Percentiles rank a stretch among this genome's conserved stretches.
Conservation (phyloP, 2,113 vertebrate species). For the Vulpes lagopus region DNA sequence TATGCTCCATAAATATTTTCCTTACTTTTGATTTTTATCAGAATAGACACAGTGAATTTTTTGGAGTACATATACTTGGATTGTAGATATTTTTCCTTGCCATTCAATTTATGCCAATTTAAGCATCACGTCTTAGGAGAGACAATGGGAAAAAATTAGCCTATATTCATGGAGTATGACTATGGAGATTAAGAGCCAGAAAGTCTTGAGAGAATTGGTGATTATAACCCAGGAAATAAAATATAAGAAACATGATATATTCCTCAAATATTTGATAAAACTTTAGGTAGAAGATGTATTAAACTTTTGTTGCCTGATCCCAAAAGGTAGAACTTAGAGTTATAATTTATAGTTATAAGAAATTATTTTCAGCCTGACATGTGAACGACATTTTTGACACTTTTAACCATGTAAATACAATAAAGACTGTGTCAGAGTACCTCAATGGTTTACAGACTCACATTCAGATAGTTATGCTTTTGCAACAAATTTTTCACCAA, state of each 20-base stretch:
- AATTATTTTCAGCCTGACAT: background rate
- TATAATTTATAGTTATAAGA: background rate
- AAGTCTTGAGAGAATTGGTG: background rate
- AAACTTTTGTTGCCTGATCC: background rate
- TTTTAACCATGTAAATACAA: background rate
- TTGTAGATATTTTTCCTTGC: background rate
- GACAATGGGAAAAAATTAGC: background rate
- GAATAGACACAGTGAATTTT: background rate
- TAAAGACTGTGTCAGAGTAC: background rate
- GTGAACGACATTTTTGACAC: background rate
- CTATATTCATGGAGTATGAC: background rate
- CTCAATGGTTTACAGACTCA: background rate
- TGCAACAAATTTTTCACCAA: background rate
- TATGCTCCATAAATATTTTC: constrained; percentile 26
- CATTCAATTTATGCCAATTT: background rate
- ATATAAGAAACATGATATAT: background rate
- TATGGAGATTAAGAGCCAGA: background rate
- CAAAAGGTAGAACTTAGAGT: background rate
- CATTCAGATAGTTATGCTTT: background rate
- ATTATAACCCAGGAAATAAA: background rate
- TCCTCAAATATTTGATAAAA: background rate
- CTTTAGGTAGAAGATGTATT: background rate
- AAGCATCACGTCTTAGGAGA: background rate
- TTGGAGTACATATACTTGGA: background rate
- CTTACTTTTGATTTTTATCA: constrained; percentile 28